Evolutionary conservation across 2,888 invertebrate genomes (phyloP), one percentile per base, ranked within the genome.

Genomic region (Rutpela maculata): DNA sequence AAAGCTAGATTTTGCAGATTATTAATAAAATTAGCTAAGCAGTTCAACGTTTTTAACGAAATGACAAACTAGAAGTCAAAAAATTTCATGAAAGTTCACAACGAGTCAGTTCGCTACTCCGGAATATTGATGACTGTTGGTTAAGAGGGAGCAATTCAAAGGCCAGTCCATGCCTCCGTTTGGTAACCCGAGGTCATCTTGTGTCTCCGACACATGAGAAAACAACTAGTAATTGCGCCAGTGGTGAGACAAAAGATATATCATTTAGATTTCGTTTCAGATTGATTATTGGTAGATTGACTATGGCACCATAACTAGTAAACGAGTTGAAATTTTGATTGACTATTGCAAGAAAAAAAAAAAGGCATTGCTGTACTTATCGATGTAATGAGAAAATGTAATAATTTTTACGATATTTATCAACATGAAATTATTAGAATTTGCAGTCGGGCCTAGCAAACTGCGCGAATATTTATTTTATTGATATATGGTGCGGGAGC

Each of bases 141-240:
- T 7, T 11, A 50, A 50, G 50, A 50, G n/a, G 50, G 50, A 50
- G n/a, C 50, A 6, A 50, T 50, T n/a, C 50, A 50, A 50, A n/a
- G 43, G 43, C 43, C 50, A 50, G 15, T 50, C n/a, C 50, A 50
- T 50, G 50, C 50, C 50, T 50, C 50, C n/a, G 50, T 50, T 50
- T 50, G 50, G 50, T 50, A 50, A 50, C 50, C 50, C 50, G 50
- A 50, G 50, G 50, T 50, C 50, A 50, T 15, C 50, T 5, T 50
- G 50, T 50, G n/a, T 50, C 50, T 50, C n/a, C 50, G 50, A 50
- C 50, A 50, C n/a, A 50, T 15, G 15, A 50, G n/a, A n/a, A n/a
- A n/a, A 50, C n/a, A 50, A 50, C n/a, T 5, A 50, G n/a, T n/a
- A 6, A n/a, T n/a, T 50, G n/a, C 50, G 50, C 50, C 50, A 50